Evolutionary conservation across 92 coral and sea anemone species (phyloP), one percentile per base, ranked within the genome.

Genomic region (Epizoanthus stellaris): DNA sequence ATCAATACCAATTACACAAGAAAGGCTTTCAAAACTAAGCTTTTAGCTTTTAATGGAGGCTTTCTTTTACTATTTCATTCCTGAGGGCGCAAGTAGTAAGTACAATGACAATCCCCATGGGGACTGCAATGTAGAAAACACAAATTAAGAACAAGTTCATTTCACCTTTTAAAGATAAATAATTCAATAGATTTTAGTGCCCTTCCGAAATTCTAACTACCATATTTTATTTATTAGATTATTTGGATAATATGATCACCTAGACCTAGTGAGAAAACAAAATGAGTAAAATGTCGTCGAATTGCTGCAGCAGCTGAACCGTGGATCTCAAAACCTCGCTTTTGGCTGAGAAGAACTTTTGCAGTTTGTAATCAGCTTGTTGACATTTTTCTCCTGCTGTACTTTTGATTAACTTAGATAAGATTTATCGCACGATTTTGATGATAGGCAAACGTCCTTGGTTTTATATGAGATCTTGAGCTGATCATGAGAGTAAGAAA

Each of bases 101-200:
- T n/a, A n/a, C n/a, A n/a, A n/a, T n/a, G n/a, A 38, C 43, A 3
- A 40, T 79, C 83, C 60, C 83, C 83, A 43, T 64, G 38, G 59
- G 70, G 21, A 79, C 40, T 74, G 68, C 39, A 15, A 20, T 58
- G 36, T 71, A 13, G 13, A 72, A 11, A 14, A 23, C 49, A 16
- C 3, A 52, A 77, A 77, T 62, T 77, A 34, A 61, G 19, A 77
- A 30, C 23, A 76, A 7, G 59, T 30, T 16, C n/a, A 5, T 56
- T 25, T 42, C 25, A 25, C 15, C 13, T 63, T 79, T 30, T 30
- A 30, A 13, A 42, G 64, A 42, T 2, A 59, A 77, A 36, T 49
- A 63, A 62, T 57, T 30, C 57, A 54, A 75, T 23, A 34, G 34
- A 12, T 60, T 12, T 49, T 42, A 43, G 43, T 42, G 21, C 25